Evolutionary conservation across 2,797 vertebrate genomes (phyloP), one percentile per base, ranked within the genome.

Genomic region (Halcyon smyrnensis): DNA sequence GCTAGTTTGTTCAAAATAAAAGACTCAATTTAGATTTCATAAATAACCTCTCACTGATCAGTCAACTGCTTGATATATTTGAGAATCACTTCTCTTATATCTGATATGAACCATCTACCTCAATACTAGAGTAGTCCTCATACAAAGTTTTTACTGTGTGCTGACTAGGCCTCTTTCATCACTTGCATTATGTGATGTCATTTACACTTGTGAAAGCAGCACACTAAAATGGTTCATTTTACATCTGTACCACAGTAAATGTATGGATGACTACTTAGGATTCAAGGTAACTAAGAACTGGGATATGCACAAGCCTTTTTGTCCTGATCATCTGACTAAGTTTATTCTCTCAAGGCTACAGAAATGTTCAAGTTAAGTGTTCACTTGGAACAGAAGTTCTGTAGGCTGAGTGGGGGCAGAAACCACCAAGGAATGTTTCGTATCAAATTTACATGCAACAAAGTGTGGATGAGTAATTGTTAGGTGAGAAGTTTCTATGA

Each of bases 371-470:
- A 67, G 67, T 78, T 79, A 92, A 96, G 77, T 45, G 51, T 94
- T 95, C 69, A 43, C 51, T 90, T 57, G 57, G 95, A 96, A 97
- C 97, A 97, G 95, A 97, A 95, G 96, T 95, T 97, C 93, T 96
- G 96, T 96, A 94, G 96, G 96, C 91, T 97, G 96, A 32, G n/a
- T 95, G 97, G 96, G 94, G 94, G 93, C 79, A 95, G 95, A 97
- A 97, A 87, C 83, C 86, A 95, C 92, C 69, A 90, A 77, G 91
- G 75, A 92, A 95, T 94, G 62, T 91, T 95, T 97, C 68, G 0
- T 94, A 96, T 92, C 83, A 83, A 84, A 89, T 96, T 96, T 95
- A 91, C 94, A 93, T 90, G 90, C 90, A 84, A 76, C 74, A 69
- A 87, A 93, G 94, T 77, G 95, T 68, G 53, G 87, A 93, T 97